Evolutionary conservation across 2,113 vertebrate species (phyloP).

Genomic region (Leiothrix lutea): DNA sequence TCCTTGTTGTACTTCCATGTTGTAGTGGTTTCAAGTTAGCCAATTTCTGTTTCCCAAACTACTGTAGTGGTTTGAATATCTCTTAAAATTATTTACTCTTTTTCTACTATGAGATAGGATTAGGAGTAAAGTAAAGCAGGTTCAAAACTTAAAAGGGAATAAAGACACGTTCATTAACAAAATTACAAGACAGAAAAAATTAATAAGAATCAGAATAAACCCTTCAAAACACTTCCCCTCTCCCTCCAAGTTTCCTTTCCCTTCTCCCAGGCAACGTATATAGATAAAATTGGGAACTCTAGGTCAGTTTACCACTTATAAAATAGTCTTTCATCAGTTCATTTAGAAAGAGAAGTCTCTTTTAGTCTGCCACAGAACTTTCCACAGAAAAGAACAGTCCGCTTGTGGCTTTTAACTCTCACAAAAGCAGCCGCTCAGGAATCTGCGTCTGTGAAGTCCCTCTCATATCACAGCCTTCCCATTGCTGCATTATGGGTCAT

Average conservation of each 20-base stretch:
- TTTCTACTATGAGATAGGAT: not conserved
- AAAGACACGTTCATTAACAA: not conserved
- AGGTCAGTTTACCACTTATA: not conserved
- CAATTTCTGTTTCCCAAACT: not conserved
- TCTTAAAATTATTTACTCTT: not conserved
- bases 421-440: not conserved
- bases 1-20: not conserved
- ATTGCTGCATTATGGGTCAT: not conserved
- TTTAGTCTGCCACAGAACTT: not conserved
- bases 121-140: not conserved
- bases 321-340: not conserved
- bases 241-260: not conserved
- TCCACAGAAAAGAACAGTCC: not conserved
- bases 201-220: not conserved
- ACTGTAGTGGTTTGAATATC: not conserved
- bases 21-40: not conserved
- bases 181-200: not conserved
- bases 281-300: not conserved
- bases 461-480: not conserved
- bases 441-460: not conserved
- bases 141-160: not conserved
- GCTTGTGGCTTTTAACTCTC: not conserved
- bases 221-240: not conserved
- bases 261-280: not conserved
- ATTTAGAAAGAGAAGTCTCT: not conserved